Conservation (phyloP, 1,140 invertebrate genomes). For the Ceratosolen solmsi region DNA sequence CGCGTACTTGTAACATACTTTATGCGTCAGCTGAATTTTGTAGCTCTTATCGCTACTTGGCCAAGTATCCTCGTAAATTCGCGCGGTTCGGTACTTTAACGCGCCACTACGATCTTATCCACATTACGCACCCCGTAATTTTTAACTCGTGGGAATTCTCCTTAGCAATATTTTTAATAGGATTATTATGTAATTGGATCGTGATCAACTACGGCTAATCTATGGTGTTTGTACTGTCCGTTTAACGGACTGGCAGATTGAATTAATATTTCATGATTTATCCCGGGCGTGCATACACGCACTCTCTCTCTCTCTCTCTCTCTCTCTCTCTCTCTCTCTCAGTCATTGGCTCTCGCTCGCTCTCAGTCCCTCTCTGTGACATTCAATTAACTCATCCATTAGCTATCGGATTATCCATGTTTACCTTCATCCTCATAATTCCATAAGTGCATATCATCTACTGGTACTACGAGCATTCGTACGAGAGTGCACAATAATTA, state of each 20-base stretch:
- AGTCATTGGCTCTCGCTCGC: no score
- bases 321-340: no score
- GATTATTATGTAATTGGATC: neutral
- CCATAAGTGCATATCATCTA: no score
- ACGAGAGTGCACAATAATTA: no score
- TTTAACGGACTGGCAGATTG: neutral
- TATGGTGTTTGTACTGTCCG: no score
- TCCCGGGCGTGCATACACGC: no score
- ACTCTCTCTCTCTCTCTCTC: no score
- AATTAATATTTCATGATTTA: constrained; percentile 9
- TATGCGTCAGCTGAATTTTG: constrained; percentile 7
- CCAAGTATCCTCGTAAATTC: neutral
- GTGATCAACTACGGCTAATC: neutral
- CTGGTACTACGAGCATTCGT: no score
- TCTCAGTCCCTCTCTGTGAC: neutral
- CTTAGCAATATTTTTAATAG: neutral
- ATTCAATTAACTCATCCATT: neutral
- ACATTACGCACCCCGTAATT: neutral
- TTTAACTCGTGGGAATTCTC: constrained; percentile 1
- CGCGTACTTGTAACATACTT: neutral
- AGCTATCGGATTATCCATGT: neutral
- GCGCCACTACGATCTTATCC: neutral
- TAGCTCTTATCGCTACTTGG: neutral
- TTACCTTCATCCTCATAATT: neutral
- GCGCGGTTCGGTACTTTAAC: constrained; percentile 16